Evolutionary conservation across 2,113 vertebrate species (phyloP).

Genomic region (Crocuta crocuta): DNA sequence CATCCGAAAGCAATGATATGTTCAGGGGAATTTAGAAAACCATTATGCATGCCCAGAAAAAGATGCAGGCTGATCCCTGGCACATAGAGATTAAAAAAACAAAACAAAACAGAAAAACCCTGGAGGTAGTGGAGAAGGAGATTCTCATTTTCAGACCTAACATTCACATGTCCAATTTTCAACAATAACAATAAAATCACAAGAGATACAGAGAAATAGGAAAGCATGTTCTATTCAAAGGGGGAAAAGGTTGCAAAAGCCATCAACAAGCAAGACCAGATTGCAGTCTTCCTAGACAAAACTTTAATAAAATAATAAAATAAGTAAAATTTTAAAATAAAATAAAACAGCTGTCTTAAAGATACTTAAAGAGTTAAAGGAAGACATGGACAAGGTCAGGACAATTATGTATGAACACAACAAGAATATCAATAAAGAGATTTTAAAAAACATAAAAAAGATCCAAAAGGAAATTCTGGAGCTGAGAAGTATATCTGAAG

Average conservation of each 20-base stretch:
- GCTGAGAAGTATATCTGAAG: background rate
- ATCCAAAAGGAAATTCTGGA: background rate
- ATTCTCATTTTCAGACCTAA: background rate
- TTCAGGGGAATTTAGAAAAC: background rate
- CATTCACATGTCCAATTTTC: background rate
- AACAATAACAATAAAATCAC: background rate
- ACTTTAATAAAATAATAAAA: background rate
- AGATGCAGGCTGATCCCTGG: background rate
- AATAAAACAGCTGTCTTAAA: no score
- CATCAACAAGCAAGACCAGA: background rate
- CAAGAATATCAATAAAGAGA: no score
- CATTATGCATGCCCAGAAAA: background rate
- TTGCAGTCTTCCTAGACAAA: background rate
- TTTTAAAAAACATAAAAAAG: background rate
- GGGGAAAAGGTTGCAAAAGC: background rate
- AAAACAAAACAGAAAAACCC: background rate
- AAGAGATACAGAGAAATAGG: background rate
- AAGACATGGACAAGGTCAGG: no score
- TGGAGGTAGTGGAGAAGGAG: background rate
- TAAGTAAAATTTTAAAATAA: background rate
- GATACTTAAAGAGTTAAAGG: no score
- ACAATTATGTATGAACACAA: no score
- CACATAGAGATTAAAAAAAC: background rate
- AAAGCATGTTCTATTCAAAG: background rate
- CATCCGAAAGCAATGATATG: background rate